phyloP scores from a whole-genome alignment of 2,113 vertebrate genomes.

The Poeciliopsis retropinna region DNA sequence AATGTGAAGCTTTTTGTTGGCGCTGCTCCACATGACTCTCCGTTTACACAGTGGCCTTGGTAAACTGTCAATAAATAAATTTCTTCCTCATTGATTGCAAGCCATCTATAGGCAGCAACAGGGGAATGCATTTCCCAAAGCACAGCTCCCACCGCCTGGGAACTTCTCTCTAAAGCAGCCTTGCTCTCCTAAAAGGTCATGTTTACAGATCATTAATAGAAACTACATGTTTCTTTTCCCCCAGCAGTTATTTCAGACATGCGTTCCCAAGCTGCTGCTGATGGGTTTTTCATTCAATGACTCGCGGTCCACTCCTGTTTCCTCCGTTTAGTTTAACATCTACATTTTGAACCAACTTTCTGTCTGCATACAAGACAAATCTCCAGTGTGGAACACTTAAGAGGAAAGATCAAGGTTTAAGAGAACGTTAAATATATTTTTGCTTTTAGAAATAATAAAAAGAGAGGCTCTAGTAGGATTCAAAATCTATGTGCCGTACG shows the following conservation, averaged over 20 bases:
- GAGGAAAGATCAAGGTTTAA: not conserved
- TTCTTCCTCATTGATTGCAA: constrained; percentile 22
- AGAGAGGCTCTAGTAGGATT: not conserved
- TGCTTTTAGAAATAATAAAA: not conserved
- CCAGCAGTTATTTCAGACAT: constrained; percentile 68
- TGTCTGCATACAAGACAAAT: not conserved
- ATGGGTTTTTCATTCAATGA: constrained; percentile 68
- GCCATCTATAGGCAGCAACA: constrained; percentile 44
- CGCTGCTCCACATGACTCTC: not conserved
- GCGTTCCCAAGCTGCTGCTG: constrained; percentile 60
- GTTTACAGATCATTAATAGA: constrained; percentile 74
- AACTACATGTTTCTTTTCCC: constrained; percentile 46
- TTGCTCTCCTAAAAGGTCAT: constrained; percentile 60
- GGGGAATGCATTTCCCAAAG: constrained; percentile 37
- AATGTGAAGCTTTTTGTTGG: constrained; percentile 12
- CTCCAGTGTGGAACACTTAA: not conserved
- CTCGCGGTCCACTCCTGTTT: constrained; percentile 59
- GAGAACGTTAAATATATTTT: not conserved
- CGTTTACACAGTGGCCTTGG: not conserved
- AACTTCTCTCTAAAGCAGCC: constrained; percentile 43
- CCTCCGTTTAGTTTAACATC: constrained; percentile 56
- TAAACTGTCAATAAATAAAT: constrained; percentile 28
- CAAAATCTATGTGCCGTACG: not conserved
- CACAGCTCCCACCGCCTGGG: constrained; percentile 46
- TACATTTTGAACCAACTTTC: constrained; percentile 10